phyloP scores from a whole-genome alignment of 1,140 invertebrate genomes.

The Trichonephila inaurata region DNA sequence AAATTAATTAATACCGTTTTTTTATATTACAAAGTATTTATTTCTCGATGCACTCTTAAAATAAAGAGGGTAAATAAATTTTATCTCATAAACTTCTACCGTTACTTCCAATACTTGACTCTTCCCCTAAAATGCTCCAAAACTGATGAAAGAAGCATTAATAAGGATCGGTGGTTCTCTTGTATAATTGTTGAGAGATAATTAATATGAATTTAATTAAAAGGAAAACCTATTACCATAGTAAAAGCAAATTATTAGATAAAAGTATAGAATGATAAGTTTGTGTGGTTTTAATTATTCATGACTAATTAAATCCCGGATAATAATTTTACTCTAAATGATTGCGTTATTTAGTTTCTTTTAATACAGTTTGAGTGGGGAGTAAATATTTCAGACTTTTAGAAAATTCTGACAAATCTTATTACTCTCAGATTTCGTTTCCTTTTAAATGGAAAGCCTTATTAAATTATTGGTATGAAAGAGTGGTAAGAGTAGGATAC shows the following conservation, averaged over 20 bases:
- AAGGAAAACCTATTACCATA: not conserved
- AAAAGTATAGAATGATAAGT: not conserved
- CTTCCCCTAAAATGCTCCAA: not conserved
- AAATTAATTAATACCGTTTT: not conserved
- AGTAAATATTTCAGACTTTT: not conserved
- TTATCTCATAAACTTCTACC: not conserved
- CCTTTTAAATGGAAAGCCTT: not conserved
- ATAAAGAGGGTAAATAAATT: not conserved
- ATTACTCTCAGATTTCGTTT: not conserved
- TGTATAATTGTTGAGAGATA: not conserved
- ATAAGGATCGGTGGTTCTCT: not conserved
- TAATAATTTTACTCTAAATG: constrained; percentile 31
- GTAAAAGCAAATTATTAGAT: not conserved
- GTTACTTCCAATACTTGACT: not conserved
- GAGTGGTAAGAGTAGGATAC: not conserved
- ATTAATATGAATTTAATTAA: constrained; percentile 36
- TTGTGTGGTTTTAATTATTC: constrained; percentile 21
- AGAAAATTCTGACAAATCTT: not conserved
- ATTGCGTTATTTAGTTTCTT: constrained; percentile 14
- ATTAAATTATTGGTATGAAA: not conserved
- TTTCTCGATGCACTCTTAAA: not conserved
- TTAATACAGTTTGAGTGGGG: not conserved
- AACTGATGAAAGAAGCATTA: constrained; percentile 14
- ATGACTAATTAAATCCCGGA: not conserved
- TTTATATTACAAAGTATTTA: not conserved